phyloP scores from a whole-genome alignment of 2,797 vertebrate species.

The Pangasius krempfi region DNA sequence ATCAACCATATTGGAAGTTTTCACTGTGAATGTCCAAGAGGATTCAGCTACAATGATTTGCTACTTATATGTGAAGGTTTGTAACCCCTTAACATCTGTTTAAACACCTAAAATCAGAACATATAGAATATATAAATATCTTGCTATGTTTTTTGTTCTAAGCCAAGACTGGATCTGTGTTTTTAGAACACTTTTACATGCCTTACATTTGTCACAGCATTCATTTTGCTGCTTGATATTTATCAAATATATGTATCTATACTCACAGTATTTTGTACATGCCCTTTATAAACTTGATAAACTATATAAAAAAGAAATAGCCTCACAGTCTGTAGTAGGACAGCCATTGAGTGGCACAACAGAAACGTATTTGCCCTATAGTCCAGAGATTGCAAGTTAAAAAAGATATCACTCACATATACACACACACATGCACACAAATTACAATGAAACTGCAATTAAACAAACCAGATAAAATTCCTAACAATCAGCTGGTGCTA shows the following conservation, averaged over 20 bases:
- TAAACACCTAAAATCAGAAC: neutral
- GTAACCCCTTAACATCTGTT: neutral
- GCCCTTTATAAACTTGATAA: neutral
- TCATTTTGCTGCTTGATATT: neutral
- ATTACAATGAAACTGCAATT: neutral
- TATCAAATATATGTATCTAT: neutral
- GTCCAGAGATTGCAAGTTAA: too few species aligned
- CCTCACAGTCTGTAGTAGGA: neutral
- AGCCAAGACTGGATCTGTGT: neutral
- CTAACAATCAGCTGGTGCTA: neutral
- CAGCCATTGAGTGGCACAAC: neutral
- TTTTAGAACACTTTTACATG: neutral
- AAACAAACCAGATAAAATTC: neutral
- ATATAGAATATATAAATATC: neutral
- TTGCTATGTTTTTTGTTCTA: neutral
- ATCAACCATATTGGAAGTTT: slow-evolving; percentile 94
- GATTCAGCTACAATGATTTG: slow-evolving; percentile 90
- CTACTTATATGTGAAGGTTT: slow-evolving; percentile 91
- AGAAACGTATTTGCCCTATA: too few species aligned
- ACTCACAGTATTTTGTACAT: neutral
- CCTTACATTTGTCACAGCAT: neutral
- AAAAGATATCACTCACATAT: neutral
- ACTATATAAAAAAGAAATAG: neutral
- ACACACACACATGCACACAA: neutral
- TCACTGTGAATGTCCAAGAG: slow-evolving; percentile 89